Conservation (phyloP, 53 echinoderm and acorn worm species). For the Luidia sarsii region DNA sequence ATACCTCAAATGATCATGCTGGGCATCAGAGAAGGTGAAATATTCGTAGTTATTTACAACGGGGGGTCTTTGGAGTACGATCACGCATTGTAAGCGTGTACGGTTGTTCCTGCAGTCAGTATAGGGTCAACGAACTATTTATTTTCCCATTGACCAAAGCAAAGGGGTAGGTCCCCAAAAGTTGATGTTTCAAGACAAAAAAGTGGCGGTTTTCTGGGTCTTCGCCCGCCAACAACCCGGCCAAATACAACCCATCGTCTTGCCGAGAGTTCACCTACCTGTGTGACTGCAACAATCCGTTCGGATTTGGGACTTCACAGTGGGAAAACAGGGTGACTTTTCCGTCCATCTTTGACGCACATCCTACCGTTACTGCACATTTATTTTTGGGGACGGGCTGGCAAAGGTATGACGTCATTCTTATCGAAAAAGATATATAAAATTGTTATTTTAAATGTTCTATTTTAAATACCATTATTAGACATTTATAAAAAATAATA, state of each 20-base stretch:
- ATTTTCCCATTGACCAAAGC: too few relatives aligned
- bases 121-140: neutral
- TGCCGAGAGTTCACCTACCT: neutral
- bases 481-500: too few relatives aligned
- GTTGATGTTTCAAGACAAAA: too few relatives aligned
- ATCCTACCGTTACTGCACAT: neutral
- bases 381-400: slow-evolving; percentile 3
- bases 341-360: slow-evolving; percentile 23
- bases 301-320: neutral
- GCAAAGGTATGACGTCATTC: slow-evolving; percentile 30
- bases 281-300: neutral
- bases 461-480: neutral
- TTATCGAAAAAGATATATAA: neutral
- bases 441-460: neutral
- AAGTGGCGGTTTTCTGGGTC: too few relatives aligned
- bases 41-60: too few relatives aligned
- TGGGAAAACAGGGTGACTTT: slow-evolving; percentile 1
- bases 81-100: too few relatives aligned
- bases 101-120: too few relatives aligned
- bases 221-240: too few relatives aligned
- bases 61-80: too few relatives aligned
- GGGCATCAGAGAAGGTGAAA: too few relatives aligned
- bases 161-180: slow-evolving; percentile 1
- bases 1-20: too few relatives aligned
- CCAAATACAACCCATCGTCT: too few relatives aligned